phyloP scores from a whole-genome alignment of 2,113 vertebrate genomes.

The Aythya baeri region DNA sequence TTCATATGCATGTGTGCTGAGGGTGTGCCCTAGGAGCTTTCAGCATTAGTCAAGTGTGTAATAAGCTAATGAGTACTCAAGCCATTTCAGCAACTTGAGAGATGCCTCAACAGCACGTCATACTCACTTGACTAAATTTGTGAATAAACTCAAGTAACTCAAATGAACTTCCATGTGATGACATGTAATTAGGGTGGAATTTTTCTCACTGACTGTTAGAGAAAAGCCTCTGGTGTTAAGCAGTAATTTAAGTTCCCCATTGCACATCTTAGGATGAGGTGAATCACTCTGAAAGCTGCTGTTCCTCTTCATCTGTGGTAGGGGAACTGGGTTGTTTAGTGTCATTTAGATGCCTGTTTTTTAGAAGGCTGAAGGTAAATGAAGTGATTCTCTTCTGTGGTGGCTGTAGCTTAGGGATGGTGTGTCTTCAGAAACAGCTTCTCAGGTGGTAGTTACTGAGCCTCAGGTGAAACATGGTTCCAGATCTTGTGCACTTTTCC shows the following conservation, averaged over 20 bases:
- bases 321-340: not conserved
- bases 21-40: not conserved
- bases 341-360: not conserved
- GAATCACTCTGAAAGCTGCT: not conserved
- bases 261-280: not conserved
- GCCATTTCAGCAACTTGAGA: not conserved
- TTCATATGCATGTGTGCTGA: not conserved
- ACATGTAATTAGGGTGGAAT: not conserved
- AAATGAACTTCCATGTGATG: not conserved
- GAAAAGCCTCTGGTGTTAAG: not conserved
- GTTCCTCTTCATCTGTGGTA: not conserved
- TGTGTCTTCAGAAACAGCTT: not conserved
- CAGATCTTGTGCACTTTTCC: not conserved
- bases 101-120: not conserved
- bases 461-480: not conserved
- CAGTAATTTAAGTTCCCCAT: not conserved
- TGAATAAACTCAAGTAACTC: not conserved
- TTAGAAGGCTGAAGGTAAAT: not conserved
- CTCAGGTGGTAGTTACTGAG: not conserved
- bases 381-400: not conserved
- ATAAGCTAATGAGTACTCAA: not conserved
- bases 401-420: not conserved
- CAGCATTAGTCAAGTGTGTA: not conserved
- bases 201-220: not conserved
- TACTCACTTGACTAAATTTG: not conserved